These are phyloP conservation scores for Drosophila busckii DNA, from an alignment of 1,140 invertebrate species.

Conservation along the genomic window DNA sequence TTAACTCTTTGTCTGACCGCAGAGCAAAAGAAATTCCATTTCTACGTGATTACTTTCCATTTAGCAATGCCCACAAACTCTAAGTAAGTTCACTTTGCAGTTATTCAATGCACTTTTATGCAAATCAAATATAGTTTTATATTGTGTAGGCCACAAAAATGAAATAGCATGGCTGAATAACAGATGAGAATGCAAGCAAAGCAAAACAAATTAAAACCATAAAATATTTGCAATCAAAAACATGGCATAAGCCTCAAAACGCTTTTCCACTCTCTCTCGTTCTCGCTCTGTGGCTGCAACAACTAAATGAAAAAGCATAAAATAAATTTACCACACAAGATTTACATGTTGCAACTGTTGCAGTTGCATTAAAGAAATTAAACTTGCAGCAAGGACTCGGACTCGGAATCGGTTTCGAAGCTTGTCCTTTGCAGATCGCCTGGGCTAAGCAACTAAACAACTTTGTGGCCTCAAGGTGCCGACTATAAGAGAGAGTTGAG, in stretches of 20 bases:
- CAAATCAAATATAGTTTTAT: conserved; percentile 44
- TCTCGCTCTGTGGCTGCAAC: no score
- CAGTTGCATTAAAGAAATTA: conserved; percentile 49
- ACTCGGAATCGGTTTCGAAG: no score
- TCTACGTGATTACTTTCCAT: conserved; percentile 12
- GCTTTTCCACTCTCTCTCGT: no score
- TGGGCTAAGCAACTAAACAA: conserved; percentile 42
- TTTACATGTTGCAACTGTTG: conserved; percentile 44
- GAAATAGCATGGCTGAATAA: conserved; percentile 46
- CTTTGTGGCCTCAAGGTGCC: conserved; percentile 31
- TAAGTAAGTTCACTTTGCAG: conserved; percentile 5
- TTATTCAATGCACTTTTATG: conserved; percentile 29
- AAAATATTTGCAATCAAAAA: conserved; percentile 72
- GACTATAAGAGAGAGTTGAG: conserved; percentile 6
- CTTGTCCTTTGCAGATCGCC: conserved; percentile 23
- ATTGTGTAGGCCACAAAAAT: not conserved
- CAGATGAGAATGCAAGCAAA: conserved; percentile 24
- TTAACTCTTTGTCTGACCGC: no score
- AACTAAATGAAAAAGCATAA: conserved; percentile 40
- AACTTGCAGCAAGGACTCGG: no score
- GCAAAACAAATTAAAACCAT: conserved; percentile 65
- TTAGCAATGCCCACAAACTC: conserved; percentile 1
- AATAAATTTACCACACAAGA: conserved; percentile 52
- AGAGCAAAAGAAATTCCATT: conserved; percentile 3
- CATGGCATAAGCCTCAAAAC: conserved; percentile 24